A percentile compares a stretch with the other conserved stretches of the same genome.
phyloP scores from a whole-genome alignment of 92 coral and sea anemone species.

The Palythoa grandis region DNA sequence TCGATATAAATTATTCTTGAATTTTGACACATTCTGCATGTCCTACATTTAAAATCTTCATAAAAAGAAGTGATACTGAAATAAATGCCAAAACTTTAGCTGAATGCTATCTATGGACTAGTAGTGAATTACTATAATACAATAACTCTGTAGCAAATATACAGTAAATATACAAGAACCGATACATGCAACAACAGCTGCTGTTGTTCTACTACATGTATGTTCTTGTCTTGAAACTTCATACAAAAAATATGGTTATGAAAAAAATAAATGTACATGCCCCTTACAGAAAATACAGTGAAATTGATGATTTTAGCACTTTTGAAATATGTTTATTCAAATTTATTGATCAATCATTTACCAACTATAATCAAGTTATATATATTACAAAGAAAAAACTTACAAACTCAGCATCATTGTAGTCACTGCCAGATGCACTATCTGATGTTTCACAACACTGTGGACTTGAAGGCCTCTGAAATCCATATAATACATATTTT shows the following conservation, averaged over 20 bases:
- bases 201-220: neutral
- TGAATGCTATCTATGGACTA: neutral
- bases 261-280: neutral
- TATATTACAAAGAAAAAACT: conserved; percentile 29
- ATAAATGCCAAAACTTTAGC: neutral
- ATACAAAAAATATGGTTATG: neutral
- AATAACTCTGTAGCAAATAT: neutral
- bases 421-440: conserved; percentile 20
- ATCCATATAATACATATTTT: neutral
- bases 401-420: conserved; percentile 1
- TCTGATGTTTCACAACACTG: conserved; percentile 9
- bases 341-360: neutral
- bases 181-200: neutral
- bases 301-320: neutral
- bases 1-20: neutral
- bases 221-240: neutral
- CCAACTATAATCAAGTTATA: conserved; percentile 9
- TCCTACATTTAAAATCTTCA: neutral
- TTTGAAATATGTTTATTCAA: conserved; percentile 10
- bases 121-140: neutral
- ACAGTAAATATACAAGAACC: neutral
- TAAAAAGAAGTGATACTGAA: neutral
- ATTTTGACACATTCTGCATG: neutral
- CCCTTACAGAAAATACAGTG: neutral
- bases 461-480: conserved; percentile 11